Conservation (phyloP, 1,140 invertebrate species). For the Archivesica marissinica region DNA sequence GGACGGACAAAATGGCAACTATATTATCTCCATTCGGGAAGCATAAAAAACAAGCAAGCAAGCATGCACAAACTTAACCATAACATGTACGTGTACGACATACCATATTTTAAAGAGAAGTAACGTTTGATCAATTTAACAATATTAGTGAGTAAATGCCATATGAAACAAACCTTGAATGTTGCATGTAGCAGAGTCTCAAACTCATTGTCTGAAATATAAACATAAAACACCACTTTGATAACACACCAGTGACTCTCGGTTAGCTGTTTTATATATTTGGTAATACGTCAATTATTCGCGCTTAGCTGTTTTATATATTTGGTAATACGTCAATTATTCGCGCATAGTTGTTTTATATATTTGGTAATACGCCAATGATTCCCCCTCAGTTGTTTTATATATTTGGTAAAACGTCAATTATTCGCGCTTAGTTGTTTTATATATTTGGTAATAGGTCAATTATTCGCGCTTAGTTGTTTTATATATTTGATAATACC, state of each 20-base stretch:
- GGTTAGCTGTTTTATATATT: not conserved
- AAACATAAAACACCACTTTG: not conserved
- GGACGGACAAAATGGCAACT: too few species aligned
- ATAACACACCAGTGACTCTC: not conserved
- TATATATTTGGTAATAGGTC: too few species aligned
- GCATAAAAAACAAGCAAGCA: not conserved
- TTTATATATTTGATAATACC: too few species aligned
- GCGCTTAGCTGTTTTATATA: not conserved
- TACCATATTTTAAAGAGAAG: not conserved
- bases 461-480: too few species aligned
- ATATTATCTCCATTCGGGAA: too few species aligned
- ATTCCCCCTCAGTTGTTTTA: not conserved
- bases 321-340: not conserved
- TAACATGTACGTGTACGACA: not conserved
- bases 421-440: too few species aligned
- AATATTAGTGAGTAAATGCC: not conserved
- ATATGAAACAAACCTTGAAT: not conserved
- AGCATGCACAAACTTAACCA: not conserved
- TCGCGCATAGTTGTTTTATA: not conserved
- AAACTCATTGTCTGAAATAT: not conserved
- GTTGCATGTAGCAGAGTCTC: not conserved
- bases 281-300: not conserved
- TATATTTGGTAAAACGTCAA: not conserved
- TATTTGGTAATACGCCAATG: not conserved
- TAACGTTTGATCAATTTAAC: not conserved